Evolutionary conservation across 2,888 invertebrate species (phyloP), one percentile per base, ranked within the genome.

Genomic region (Trimorus sp.): DNA sequence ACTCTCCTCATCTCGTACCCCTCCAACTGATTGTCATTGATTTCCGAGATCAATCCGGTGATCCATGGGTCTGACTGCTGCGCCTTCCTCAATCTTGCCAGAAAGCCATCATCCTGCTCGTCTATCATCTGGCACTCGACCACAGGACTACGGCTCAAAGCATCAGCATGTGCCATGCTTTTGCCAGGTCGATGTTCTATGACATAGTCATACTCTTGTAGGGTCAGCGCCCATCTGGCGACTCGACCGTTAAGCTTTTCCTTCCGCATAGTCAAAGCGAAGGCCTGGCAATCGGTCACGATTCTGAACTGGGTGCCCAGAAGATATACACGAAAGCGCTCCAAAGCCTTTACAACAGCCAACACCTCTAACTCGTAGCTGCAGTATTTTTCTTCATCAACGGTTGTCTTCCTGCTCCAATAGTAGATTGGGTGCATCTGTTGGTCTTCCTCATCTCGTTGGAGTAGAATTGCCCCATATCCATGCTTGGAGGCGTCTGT

Each of bases 361-460:
- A 58, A 11, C 1, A 40, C 58, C n/a, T 60, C 60, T 5, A 60
- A 26, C 16, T 60, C 60, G 60, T 60, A 60, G 45, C 60, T 60
- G 11, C 45, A 45, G 16, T 60, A 60, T 0, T 60, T 60, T 11
- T 60, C 42, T 11, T 60, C 60, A 9, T 14, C 60, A 2, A 16
- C 11, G 3, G 42, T 16, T 12, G 60, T 60, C 12, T 45, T 60
- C 5, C 45, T 1, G 26, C 60, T 60, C 16, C 16, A 14, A 7
- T 60, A 60, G 12, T 42, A 45, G 11, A 60, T 45, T 15, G 60
- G 60, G 12, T 60, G 45, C 2, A 60, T 5, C 9, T 9, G 45
- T 2, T 45, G 8, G 16, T 60, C 60, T 0, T 42, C 60, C 1
- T 12, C 9, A 12, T 60, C 60, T 9, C 11, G 0, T 14, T 60